phyloP scores from a whole-genome alignment of 2,888 invertebrate species.

The Drymonia ruficornis region DNA sequence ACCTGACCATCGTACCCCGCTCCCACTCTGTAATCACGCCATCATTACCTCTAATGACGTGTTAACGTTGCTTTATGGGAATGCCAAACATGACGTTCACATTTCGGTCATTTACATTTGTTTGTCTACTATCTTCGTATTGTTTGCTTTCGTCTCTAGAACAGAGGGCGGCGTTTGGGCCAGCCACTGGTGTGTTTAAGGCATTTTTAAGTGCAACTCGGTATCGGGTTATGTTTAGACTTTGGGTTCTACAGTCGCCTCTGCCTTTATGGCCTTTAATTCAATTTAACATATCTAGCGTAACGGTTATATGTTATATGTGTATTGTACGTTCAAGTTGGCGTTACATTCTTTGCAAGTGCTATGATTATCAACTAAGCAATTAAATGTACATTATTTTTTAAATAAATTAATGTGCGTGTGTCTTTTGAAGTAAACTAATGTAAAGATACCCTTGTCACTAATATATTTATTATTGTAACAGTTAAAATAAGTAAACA shows the following conservation, averaged over 20 bases:
- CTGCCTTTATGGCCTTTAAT: constrained; percentile 50
- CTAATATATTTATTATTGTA: constrained; percentile 22
- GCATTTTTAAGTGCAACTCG: constrained; percentile 69
- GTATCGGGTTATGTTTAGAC: constrained; percentile 68
- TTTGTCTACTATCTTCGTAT: constrained; percentile 80
- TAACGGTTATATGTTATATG: too few species aligned
- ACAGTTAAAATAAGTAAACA: constrained; percentile 50
- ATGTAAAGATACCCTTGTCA: neutral
- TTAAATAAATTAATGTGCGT: neutral
- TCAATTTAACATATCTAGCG: too few species aligned
- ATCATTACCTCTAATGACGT: constrained; percentile 85
- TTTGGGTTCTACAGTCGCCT: constrained; percentile 53
- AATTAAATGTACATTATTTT: neutral
- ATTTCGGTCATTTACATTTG: constrained; percentile 85
- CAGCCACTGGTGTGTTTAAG: constrained; percentile 73
- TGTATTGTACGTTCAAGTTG: too few species aligned
- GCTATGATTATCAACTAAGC: too few species aligned
- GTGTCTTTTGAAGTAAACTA: constrained; percentile 1
- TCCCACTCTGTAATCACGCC: constrained; percentile 79
- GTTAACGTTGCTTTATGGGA: constrained; percentile 85
- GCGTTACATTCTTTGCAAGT: too few species aligned
- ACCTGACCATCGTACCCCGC: constrained; percentile 71
- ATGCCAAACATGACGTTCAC: constrained; percentile 84
- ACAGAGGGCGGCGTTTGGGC: constrained; percentile 80
- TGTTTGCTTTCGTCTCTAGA: constrained; percentile 82